Conservation (phyloP, 2,797 vertebrate genomes). For the Ataeniobius toweri region DNA sequence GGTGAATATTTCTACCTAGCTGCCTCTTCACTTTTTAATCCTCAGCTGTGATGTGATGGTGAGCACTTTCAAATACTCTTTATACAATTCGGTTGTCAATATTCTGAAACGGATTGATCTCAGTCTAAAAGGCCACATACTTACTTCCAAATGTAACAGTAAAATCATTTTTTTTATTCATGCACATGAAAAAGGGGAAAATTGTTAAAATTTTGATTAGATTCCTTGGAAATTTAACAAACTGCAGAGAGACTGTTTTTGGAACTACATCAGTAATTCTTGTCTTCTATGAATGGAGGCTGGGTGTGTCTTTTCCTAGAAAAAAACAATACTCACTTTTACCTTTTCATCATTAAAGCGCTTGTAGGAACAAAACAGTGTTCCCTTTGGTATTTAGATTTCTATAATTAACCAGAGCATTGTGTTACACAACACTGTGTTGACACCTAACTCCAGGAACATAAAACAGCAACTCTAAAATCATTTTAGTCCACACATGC, state of each 20-base stretch:
- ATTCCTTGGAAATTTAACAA: not conserved
- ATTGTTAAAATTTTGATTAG: not conserved
- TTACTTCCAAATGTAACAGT: too few relatives aligned
- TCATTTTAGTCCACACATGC: not conserved
- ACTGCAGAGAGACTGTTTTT: not conserved
- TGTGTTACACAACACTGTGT: not conserved
- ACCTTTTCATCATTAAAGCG: slow-evolving; percentile 17
- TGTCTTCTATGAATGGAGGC: not conserved
- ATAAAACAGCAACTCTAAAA: not conserved
- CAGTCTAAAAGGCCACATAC: too few relatives aligned
- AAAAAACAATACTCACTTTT: slow-evolving; percentile 1
- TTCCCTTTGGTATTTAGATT: not conserved
- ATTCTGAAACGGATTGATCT: too few relatives aligned
- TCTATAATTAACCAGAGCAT: slow-evolving; percentile 6
- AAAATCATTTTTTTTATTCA: too few relatives aligned
- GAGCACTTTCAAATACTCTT: not conserved
- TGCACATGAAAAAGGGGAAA: too few relatives aligned
- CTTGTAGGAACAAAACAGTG: not conserved
- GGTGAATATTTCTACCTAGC: not conserved
- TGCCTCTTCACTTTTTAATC: not conserved
- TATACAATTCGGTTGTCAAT: not conserved
- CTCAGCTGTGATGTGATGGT: not conserved
- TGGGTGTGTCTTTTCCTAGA: slow-evolving; percentile 8
- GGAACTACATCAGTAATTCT: not conserved
- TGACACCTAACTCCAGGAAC: not conserved